phyloP scores from a whole-genome alignment of 2,888 invertebrate species.

The Altica lythri region DNA sequence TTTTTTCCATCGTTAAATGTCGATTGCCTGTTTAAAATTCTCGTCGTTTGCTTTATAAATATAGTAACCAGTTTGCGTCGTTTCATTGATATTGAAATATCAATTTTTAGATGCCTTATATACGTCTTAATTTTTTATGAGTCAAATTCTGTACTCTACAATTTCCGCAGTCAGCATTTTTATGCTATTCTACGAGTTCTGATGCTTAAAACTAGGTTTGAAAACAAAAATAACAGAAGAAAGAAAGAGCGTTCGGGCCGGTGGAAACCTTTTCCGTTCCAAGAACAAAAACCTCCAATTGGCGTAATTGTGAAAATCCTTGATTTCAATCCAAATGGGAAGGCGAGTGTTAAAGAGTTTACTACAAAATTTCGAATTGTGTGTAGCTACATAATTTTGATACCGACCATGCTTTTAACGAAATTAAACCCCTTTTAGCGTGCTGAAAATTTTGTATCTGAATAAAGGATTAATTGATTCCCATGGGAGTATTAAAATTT shows the following conservation, averaged over 20 bases:
- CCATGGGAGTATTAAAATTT: not conserved
- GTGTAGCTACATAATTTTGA: not conserved
- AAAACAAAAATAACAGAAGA: not conserved
- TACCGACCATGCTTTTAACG: not conserved
- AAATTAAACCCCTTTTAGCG: not conserved
- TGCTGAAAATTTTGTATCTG: too few relatives aligned
- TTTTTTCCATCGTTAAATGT: too few relatives aligned
- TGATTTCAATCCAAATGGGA: not conserved
- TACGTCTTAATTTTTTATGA: too few relatives aligned
- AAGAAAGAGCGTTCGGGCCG: not conserved
- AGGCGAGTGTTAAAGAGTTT: not conserved
- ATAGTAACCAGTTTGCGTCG: too few relatives aligned
- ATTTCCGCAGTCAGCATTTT: too few relatives aligned
- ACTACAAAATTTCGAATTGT: not conserved
- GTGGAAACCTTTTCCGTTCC: not conserved
- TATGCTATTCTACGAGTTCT: too few relatives aligned
- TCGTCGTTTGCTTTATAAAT: too few relatives aligned
- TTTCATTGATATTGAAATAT: too few relatives aligned
- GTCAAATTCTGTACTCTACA: too few relatives aligned
- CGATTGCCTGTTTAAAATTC: too few relatives aligned
- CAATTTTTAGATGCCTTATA: too few relatives aligned
- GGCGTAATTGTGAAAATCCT: not conserved
- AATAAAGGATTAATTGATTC: not conserved
- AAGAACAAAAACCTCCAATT: not conserved
- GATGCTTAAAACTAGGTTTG: not conserved